These are phyloP conservation scores for Palythoa heliodiscus DNA, from an alignment of 92 coral and sea anemone species.

Conservation along the genomic window DNA sequence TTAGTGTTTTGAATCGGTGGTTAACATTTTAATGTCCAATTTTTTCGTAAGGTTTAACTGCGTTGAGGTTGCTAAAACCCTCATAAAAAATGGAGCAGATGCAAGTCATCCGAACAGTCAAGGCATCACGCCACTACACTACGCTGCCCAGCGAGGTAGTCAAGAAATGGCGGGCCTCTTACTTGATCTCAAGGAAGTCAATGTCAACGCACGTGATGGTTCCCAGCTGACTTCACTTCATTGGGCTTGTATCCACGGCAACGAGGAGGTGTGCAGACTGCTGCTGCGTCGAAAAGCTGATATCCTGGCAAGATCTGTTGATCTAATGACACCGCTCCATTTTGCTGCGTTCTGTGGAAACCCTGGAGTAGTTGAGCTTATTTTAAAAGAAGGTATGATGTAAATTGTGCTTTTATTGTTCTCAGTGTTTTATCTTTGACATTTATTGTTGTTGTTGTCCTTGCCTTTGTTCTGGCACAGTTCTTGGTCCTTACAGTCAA, in stretches of 20 bases:
- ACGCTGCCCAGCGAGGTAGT: slow-evolving; percentile 32
- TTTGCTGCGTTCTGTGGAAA: slow-evolving; percentile 29
- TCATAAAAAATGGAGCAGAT: slow-evolving; percentile 1
- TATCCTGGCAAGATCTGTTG: slow-evolving; percentile 30
- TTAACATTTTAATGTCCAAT: not conserved
- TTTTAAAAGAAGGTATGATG: slow-evolving; percentile 25
- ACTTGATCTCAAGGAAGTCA: slow-evolving; percentile 20
- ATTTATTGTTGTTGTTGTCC: too few species aligned
- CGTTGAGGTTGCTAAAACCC: slow-evolving; percentile 20
- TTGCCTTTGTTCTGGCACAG: too few species aligned
- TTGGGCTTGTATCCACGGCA: slow-evolving; percentile 47
- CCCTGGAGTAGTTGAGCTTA: slow-evolving; percentile 26
- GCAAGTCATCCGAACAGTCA: slow-evolving; percentile 26
- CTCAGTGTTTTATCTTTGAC: too few species aligned
- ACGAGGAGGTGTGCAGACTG: slow-evolving; percentile 29
- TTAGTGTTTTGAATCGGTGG: not conserved
- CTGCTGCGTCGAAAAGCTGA: slow-evolving; percentile 41
- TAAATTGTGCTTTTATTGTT: not conserved
- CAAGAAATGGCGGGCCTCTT: slow-evolving; percentile 11
- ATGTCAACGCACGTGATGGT: slow-evolving; percentile 55
- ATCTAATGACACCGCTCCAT: slow-evolving; percentile 20
- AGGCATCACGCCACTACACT: slow-evolving; percentile 30
- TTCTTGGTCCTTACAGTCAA: too few species aligned
- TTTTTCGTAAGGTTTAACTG: slow-evolving; percentile 11
- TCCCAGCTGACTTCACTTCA: slow-evolving; percentile 50